phyloP scores from a whole-genome alignment of 2,113 vertebrate genomes.

The Anolis carolinensis region DNA sequence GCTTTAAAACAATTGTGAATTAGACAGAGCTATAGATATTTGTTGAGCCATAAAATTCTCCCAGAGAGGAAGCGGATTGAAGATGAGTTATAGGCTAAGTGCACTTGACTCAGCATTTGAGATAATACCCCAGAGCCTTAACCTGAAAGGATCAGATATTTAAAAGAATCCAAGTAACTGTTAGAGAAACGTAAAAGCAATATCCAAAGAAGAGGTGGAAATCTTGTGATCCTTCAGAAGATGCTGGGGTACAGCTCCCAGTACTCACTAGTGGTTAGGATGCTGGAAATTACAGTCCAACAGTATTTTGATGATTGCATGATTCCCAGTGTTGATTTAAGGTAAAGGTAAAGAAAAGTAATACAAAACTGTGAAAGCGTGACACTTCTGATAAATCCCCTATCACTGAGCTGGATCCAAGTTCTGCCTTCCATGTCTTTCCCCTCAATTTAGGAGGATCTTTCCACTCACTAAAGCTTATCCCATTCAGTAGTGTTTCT shows the following conservation, averaged over 20 bases:
- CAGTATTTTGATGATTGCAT: too few species aligned
- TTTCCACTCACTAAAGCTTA: too few species aligned
- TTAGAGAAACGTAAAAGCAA: not conserved
- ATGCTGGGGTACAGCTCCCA: not conserved
- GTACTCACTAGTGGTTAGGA: not conserved
- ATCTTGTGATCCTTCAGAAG: not conserved
- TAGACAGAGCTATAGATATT: not conserved
- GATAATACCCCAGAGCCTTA: not conserved
- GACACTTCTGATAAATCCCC: too few species aligned
- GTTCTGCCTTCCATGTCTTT: too few species aligned
- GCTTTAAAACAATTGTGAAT: not conserved
- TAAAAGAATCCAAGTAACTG: not conserved
- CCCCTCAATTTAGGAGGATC: too few species aligned
- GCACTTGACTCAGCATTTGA: fast-evolving
- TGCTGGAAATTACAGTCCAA: not conserved
- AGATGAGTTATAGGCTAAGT: not conserved
- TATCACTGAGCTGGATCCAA: too few species aligned
- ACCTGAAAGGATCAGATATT: not conserved
- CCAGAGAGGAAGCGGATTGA: not conserved
- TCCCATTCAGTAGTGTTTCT: too few species aligned
- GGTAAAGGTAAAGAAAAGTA: too few species aligned
- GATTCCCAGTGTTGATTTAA: too few species aligned
- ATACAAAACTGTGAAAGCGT: too few species aligned
- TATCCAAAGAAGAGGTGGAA: fast-evolving
- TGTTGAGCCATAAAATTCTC: not conserved